Conservation (phyloP, 2,113 vertebrate species). For the Plectropomus leopardus region DNA sequence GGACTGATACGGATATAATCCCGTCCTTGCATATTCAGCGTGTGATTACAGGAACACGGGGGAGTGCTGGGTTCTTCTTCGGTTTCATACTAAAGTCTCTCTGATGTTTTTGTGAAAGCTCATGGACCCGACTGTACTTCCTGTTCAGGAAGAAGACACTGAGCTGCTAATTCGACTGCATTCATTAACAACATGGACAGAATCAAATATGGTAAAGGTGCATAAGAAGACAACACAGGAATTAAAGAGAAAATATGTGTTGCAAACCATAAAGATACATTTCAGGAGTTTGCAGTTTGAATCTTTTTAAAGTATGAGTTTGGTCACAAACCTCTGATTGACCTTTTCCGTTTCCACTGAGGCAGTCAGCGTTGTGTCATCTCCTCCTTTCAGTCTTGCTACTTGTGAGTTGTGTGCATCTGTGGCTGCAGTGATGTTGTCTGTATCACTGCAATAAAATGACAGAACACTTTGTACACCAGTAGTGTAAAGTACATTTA, state of each 20-base stretch:
- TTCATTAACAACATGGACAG: background rate
- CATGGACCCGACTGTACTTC: conserved; percentile 1
- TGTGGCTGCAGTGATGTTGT: background rate
- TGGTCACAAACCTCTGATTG: conserved; percentile 24
- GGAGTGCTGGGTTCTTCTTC: conserved; percentile 16
- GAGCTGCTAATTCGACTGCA: too few relatives aligned
- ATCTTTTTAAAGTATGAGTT: background rate
- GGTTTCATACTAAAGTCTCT: conserved; percentile 2
- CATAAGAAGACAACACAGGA: background rate
- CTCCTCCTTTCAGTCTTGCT: background rate
- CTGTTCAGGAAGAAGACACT: conserved; percentile 10
- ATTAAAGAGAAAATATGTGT: background rate
- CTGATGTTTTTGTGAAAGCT: background rate
- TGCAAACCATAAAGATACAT: background rate
- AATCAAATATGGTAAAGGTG: background rate
- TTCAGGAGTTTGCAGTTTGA: background rate
- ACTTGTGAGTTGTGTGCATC: background rate
- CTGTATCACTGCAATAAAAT: conserved; percentile 37
- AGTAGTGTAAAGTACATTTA: background rate
- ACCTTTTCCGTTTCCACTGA: conserved; percentile 20
- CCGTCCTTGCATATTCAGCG: conserved; percentile 4
- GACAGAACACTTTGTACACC: background rate
- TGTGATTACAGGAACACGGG: conserved; percentile 7
- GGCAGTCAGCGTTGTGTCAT: background rate
- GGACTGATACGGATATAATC: background rate